Base-by-base conservation (phyloP, 2,888 invertebrate species). In the Spialia ferax region DNA sequence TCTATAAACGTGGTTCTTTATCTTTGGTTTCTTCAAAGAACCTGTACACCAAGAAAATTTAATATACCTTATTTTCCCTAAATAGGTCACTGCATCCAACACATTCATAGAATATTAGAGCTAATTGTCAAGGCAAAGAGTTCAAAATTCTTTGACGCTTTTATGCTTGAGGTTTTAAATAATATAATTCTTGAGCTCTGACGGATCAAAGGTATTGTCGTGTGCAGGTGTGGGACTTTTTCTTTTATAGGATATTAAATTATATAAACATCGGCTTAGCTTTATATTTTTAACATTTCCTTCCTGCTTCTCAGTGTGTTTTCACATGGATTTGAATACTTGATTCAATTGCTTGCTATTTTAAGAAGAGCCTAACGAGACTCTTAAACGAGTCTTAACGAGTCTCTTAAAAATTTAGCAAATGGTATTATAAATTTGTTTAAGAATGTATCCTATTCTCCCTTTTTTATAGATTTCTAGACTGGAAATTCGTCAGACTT, bases 1-100 rank as follows among this genome's bases (percentile, higher is more conserved):
- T 61, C 48, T 62, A 67, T 65, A 60, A 62, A 42, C 45, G 69
- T 56, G 45, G 32, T 68, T 67, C 69, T 68, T 70, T 69, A 70
- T 50, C 60, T 32, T 60, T 45, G 2, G 45, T 23, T 59, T 50
- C 50, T 54, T 68, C 69, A 70, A 70, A 68, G 70, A 69, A 69
- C 65, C 45, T 67, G 50, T 67, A 63, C 50, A 55, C 60, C 18
- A 45, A 60, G 26, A 23, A 60, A 60, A 60, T 60, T 29, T 26
- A 60, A 60, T 60, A 45, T 45, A 26, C 45, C 23, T 60, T 15
- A 60, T 29, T 60, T 18, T 29, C 10, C 26, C 29, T 45, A 38
- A 45, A 63, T 63, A 62, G 63, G 61, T 71, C 56, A 67, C 56
- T 68, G 65, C 42, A 60, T 50, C 45, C 7, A 22, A 57, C 0